A percentile compares a stretch with the other conserved stretches of the same genome.
These are phyloP conservation scores for Podarcis cretensis DNA, from an alignment of 2,113 vertebrate genomes.

Conservation along the genomic window DNA sequence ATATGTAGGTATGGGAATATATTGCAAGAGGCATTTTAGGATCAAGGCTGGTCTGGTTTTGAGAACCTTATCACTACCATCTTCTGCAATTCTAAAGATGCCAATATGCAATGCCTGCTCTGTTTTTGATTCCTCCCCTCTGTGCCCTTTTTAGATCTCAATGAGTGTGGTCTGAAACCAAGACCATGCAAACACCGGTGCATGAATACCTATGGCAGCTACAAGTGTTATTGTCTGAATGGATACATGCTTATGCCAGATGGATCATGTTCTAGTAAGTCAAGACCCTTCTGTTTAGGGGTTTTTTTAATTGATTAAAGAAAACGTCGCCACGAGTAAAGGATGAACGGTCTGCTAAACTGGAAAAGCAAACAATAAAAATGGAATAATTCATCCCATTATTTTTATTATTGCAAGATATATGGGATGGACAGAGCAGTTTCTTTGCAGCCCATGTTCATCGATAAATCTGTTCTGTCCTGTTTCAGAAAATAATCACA, in stretches of 20 bases:
- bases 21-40: neutral
- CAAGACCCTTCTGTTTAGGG: slow-evolving; percentile 45
- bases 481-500: no score
- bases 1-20: neutral
- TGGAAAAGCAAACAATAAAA: no score
- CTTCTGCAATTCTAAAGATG: neutral
- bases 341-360: no score
- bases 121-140: slow-evolving; percentile 26
- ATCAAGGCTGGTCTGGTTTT: neutral
- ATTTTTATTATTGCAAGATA: neutral
- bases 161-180: slow-evolving; percentile 95
- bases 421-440: no score
- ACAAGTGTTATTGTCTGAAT: slow-evolving; percentile 97
- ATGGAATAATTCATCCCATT: neutral
- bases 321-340: neutral
- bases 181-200: slow-evolving; percentile 96
- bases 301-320: neutral
- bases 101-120: neutral
- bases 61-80: neutral
- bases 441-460: no score
- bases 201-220: slow-evolving; percentile 96
- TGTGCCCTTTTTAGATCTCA: slow-evolving; percentile 84
- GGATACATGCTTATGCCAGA: slow-evolving; percentile 95
- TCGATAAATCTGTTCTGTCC: no score
- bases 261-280: slow-evolving; percentile 93